Conservation (phyloP, 2,113 vertebrate species). For the Holacanthus passer region DNA sequence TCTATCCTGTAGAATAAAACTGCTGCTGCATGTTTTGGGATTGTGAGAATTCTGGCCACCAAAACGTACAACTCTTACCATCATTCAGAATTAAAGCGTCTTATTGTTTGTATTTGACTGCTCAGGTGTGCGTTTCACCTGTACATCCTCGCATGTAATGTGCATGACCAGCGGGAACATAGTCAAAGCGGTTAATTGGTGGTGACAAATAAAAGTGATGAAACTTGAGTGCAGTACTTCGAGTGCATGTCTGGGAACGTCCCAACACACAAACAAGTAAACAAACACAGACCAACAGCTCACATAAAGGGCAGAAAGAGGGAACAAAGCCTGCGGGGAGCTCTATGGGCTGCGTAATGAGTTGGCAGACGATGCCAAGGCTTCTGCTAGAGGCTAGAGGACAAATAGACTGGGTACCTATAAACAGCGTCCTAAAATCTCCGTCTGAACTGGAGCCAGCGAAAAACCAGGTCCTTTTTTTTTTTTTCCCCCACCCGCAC, state of each 20-base stretch:
- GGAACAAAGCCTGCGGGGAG: constrained; percentile 23
- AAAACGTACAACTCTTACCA: too few species aligned
- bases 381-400: constrained; percentile 22
- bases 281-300: constrained; percentile 31
- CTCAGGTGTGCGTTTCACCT: constrained; percentile 6
- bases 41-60: background rate
- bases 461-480: constrained; percentile 48
- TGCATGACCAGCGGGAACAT: background rate
- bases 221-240: constrained; percentile 17
- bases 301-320: constrained; percentile 25
- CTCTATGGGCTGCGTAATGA: constrained; percentile 34
- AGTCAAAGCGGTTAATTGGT: background rate
- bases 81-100: too few species aligned
- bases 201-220: background rate
- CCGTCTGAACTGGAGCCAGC: constrained; percentile 19
- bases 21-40: background rate
- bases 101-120: too few species aligned
- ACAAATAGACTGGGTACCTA: constrained; percentile 13
- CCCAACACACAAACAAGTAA: constrained; percentile 38
- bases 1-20: background rate
- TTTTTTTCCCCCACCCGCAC: background rate
- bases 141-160: background rate
- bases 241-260: constrained; percentile 8
- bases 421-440: constrained; percentile 28
- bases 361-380: constrained; percentile 33